Evolutionary conservation across 2,113 vertebrate genomes (phyloP), one percentile per base, ranked within the genome.

Genomic region (Alosa alosa): DNA sequence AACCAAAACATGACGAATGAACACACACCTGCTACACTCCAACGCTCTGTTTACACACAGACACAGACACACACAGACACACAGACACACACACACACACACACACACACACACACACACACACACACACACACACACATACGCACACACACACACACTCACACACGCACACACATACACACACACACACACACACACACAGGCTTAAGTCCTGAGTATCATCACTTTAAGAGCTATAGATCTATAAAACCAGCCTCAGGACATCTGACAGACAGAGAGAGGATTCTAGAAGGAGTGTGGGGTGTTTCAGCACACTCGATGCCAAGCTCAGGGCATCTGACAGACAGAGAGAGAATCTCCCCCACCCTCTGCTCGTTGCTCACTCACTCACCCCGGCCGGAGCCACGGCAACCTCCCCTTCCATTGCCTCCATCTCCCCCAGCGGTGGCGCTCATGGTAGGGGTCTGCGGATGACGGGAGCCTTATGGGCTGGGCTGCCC

Each of bases 341-440:
- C 50, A 52, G 10, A 52, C 50, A 52, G 10, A 52, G 10, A 52
- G 10, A 52, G 10, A 52, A 10, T 13, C 55, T 2, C 55, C 20
- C 55, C 31, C 31, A 31, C 31, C 31, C 15, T 13, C 41, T 44
- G 41, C 31, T 20, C 55, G 18, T 15, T 22, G 20, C 60, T n/a
- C 60, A n/a, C 60, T 2, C 64, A 72, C 64, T 72, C 64, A 72
- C 64, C 64, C 64, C 57, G 7, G 9, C 22, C 0, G 57, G 57
- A 22, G 20, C 22, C 57, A 6, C 64, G 3, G 10, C 72, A 10
- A 72, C 45, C 75, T 36, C 82, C 86, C 20, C 18, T n/a, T 47
- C 83, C 72, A 82, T 47, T 3, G 64, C 64, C 25, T 72, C 64
- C 64, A 72, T 72, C 64, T 72, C 64, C 64, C 60, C 84, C 15